Evolutionary conservation across 2,113 vertebrate species (phyloP).

Genomic region (Pungitius pungitius): DNA sequence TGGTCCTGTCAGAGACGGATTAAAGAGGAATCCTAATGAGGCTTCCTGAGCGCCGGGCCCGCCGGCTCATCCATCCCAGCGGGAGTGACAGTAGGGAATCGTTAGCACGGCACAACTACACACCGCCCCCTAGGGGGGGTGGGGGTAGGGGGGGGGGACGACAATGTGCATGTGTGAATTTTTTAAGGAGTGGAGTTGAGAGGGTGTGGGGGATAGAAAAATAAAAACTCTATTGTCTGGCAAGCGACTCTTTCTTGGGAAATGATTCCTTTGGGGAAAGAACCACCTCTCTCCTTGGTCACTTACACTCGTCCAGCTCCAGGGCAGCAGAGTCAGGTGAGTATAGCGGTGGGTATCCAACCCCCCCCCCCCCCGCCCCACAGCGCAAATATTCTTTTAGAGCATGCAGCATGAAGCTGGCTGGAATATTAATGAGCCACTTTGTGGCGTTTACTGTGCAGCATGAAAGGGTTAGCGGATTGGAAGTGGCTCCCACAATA

Average conservation of each 20-base stretch:
- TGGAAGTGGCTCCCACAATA: conserved; percentile 28
- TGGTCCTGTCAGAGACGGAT: conserved; percentile 93
- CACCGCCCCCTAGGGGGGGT: conserved; percentile 93
- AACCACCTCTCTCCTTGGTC: conserved; percentile 18
- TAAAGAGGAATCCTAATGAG: conserved; percentile 98
- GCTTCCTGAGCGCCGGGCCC: conserved; percentile 80
- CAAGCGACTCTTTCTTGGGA: conserved; percentile 4
- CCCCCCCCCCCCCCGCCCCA: background rate
- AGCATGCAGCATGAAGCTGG: conserved; percentile 21
- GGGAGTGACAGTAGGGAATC: conserved; percentile 89
- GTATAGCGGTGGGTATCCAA: background rate
- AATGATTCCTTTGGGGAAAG: conserved; percentile 40
- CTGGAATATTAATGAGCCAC: conserved; percentile 35
- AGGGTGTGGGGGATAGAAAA: background rate
- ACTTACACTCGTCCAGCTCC: conserved; percentile 23
- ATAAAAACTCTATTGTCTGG: background rate
- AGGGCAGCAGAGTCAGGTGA: conserved; percentile 21
- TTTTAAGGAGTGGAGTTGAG: background rate
- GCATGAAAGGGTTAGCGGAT: conserved; percentile 12
- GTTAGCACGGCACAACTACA: conserved; percentile 92
- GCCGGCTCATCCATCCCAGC: conserved; percentile 89
- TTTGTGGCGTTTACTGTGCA: conserved; percentile 19
- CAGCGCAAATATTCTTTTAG: conserved; percentile 29
- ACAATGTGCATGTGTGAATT: conserved; percentile 10
- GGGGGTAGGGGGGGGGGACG: too few species aligned